These are phyloP conservation scores for Arge pagana DNA, from an alignment of 2,888 invertebrate genomes.

Conservation along the genomic window DNA sequence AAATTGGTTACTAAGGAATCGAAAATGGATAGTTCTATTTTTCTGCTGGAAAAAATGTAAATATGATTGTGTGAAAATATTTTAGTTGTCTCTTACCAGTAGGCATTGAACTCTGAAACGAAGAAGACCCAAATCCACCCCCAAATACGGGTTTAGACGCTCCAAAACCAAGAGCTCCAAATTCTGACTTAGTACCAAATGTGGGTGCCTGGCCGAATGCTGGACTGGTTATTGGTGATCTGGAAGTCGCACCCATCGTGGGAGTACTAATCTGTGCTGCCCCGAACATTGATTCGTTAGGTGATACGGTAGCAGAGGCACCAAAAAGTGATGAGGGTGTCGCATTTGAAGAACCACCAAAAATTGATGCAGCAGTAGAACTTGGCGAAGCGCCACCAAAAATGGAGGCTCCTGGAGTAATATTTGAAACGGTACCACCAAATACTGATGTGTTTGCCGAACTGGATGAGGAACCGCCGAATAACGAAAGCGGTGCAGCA, in stretches of 20 bases:
- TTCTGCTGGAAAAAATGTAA: no score
- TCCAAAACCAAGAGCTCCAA: conserved; percentile 47
- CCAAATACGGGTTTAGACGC: conserved; percentile 42
- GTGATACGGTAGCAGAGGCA: conserved; percentile 21
- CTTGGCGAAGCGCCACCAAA: conserved; percentile 29
- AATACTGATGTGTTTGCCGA: conserved; percentile 23
- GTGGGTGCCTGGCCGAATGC: conserved; percentile 45
- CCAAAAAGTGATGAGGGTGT: conserved; percentile 31
- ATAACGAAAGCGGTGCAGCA: conserved; percentile 23
- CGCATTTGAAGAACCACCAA: conserved; percentile 19
- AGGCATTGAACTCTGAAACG: conserved; percentile 39
- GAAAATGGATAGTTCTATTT: no score
- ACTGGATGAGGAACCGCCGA: conserved; percentile 28
- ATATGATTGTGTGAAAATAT: neutral
- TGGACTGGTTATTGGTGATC: conserved; percentile 23
- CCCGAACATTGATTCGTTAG: conserved; percentile 29
- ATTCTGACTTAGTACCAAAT: conserved; percentile 48
- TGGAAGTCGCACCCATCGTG: conserved; percentile 23
- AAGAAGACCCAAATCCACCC: conserved; percentile 38
- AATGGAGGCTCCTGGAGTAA: conserved; percentile 23
- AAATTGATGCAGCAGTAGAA: conserved; percentile 29
- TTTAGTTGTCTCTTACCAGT: conserved; percentile 34
- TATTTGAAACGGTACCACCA: conserved; percentile 14
- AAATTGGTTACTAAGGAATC: conserved; percentile 5
- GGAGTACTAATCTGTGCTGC: conserved; percentile 11